Conservation (phyloP, 2,888 invertebrate genomes). For the Scaptomyza flava region DNA sequence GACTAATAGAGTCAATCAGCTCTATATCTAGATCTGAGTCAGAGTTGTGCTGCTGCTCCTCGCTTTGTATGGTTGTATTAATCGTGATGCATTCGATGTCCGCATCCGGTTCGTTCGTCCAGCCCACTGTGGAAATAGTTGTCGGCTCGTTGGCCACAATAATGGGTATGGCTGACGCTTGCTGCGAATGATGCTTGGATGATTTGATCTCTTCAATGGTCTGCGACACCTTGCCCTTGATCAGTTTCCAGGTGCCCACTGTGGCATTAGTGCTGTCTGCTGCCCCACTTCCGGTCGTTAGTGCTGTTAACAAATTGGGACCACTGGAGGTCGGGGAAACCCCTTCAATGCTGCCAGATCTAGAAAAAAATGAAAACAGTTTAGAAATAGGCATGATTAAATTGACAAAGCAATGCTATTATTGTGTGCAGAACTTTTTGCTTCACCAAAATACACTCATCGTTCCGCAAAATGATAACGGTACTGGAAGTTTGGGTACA, state of each 20-base stretch:
- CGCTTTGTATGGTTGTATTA: constrained; percentile 76
- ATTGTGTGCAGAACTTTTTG: not conserved
- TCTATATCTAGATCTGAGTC: constrained; percentile 82
- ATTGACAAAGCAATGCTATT: not conserved
- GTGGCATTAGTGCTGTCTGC: constrained; percentile 63
- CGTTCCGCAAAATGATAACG: not conserved
- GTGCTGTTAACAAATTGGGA: constrained; percentile 70
- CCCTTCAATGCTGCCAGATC: constrained; percentile 83
- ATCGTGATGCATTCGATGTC: constrained; percentile 80
- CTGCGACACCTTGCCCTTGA: constrained; percentile 84
- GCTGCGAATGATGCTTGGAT: constrained; percentile 75
- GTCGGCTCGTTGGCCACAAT: constrained; percentile 60
- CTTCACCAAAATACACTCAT: not conserved
- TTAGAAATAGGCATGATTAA: constrained; percentile 24
- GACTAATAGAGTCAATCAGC: constrained; percentile 66
- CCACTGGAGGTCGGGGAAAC: constrained; percentile 75
- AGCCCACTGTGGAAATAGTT: constrained; percentile 44
- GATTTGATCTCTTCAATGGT: constrained; percentile 84
- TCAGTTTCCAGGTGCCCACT: constrained; percentile 83
- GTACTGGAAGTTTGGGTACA: not conserved
- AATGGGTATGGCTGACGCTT: constrained; percentile 56
- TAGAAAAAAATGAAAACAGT: constrained; percentile 49
- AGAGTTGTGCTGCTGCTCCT: constrained; percentile 75
- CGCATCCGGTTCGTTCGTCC: constrained; percentile 79
- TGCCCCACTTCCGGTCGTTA: constrained; percentile 49